A percentile compares a stretch with the other conserved stretches of the same genome.
These are phyloP conservation scores for Intellagama lesueurii DNA, from an alignment of 2,797 vertebrate species.

Conservation along the genomic window DNA sequence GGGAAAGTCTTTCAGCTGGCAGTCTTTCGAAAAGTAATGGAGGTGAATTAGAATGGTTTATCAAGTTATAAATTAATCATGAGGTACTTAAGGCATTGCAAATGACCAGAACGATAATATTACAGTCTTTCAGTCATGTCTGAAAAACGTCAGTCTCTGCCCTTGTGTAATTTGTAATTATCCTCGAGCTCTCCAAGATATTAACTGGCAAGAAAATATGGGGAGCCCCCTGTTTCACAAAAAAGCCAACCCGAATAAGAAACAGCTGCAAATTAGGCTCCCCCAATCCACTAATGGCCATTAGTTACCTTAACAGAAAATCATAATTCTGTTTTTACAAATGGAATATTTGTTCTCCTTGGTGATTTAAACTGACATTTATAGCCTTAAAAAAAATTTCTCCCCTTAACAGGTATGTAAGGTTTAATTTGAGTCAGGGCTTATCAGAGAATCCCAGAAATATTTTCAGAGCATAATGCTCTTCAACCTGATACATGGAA, in stretches of 20 bases:
- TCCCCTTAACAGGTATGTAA: not conserved
- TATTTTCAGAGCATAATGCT: not conserved
- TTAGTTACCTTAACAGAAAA: not conserved
- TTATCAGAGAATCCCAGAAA: not conserved
- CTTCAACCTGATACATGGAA: not conserved
- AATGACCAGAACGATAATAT: conserved; percentile 63
- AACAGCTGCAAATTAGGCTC: conserved; percentile 56
- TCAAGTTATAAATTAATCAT: conserved; percentile 66
- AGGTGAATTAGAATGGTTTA: conserved; percentile 63
- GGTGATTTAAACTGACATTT: conserved; percentile 39
- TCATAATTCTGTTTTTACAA: conserved; percentile 31
- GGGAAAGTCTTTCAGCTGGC: conserved; percentile 8
- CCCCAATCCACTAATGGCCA: conserved; percentile 58
- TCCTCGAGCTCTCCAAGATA: conserved; percentile 54
- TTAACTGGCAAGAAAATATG: conserved; percentile 49
- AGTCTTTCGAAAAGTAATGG: conserved; percentile 50
- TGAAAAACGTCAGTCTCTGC: conserved; percentile 58
- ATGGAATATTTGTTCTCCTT: conserved; percentile 9
- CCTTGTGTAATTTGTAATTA: conserved; percentile 68
- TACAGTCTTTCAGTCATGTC: conserved; percentile 67
- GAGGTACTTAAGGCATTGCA: conserved; percentile 57
- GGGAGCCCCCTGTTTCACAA: conserved; percentile 27
- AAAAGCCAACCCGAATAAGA: conserved; percentile 58
- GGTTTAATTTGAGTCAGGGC: not conserved
- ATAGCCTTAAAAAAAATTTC: not conserved